A percentile compares a stretch with the other conserved stretches of the same genome.
These are phyloP conservation scores for Lochmaea crataegi DNA, from an alignment of 2,888 invertebrate genomes.

Conservation along the genomic window DNA sequence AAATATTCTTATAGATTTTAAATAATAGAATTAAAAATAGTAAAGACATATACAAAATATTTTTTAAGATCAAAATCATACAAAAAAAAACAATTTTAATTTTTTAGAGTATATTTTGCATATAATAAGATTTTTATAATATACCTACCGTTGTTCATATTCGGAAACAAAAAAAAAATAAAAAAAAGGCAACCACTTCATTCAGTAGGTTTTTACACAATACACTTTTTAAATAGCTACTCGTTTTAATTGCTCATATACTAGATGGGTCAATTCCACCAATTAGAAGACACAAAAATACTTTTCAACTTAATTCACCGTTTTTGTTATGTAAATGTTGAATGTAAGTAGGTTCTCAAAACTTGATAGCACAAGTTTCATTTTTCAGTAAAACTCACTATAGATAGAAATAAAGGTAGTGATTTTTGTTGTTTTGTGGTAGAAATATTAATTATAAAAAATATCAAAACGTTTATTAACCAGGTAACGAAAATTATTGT, in stretches of 20 bases:
- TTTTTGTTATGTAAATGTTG: neutral
- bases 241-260: neutral
- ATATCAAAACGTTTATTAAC: too few relatives aligned
- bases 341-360: too few relatives aligned
- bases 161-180: slow-evolving; percentile 39
- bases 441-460: too few relatives aligned
- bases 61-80: slow-evolving; percentile 44
- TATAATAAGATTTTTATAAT: slow-evolving; percentile 34
- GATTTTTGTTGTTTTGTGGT: too few relatives aligned
- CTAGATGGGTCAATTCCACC: too few relatives aligned
- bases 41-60: slow-evolving; percentile 46
- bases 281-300: too few relatives aligned
- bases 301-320: too few relatives aligned
- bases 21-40: slow-evolving; percentile 29
- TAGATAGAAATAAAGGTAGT: too few relatives aligned
- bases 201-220: neutral
- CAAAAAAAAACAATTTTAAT: slow-evolving; percentile 50
- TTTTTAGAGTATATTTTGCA: slow-evolving; percentile 58
- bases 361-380: too few relatives aligned
- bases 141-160: neutral
- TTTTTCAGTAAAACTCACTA: too few relatives aligned
- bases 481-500: too few relatives aligned
- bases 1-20: slow-evolving; percentile 37
- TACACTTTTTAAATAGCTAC: neutral
- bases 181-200: slow-evolving; percentile 9